Evolutionary conservation across 2,797 vertebrate species (phyloP).

Genomic region (Momotus momota): DNA sequence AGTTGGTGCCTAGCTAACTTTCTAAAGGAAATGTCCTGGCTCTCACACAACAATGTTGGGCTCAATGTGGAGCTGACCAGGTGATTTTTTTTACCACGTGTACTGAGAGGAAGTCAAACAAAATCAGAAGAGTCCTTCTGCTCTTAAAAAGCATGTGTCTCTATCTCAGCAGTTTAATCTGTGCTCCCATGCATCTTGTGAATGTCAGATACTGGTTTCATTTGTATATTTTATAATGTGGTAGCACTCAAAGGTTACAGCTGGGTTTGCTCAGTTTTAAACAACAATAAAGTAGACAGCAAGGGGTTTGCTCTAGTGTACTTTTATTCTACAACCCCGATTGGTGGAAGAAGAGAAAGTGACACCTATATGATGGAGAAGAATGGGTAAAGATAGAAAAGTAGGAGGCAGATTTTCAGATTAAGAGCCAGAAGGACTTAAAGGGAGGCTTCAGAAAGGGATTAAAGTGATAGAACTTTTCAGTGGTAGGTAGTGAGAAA

Average conservation of each 20-base stretch:
- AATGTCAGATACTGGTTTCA: neutral
- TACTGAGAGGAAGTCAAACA: neutral
- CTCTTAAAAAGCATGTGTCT: neutral
- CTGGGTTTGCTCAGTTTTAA: neutral
- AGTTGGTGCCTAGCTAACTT: neutral
- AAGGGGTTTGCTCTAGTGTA: neutral
- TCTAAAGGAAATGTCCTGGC: neutral
- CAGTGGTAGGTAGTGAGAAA: neutral
- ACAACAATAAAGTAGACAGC: neutral
- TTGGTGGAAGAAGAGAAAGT: neutral
- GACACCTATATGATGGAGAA: neutral
- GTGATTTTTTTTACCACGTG: neutral
- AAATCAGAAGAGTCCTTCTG: neutral
- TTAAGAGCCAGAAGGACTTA: neutral
- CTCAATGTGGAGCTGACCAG: neutral
- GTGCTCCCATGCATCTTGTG: neutral
- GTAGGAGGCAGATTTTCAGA: neutral
- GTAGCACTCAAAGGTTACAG: neutral
- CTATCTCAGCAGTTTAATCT: neutral
- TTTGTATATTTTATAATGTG: neutral
- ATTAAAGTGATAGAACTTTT: neutral
- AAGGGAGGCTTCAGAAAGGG: neutral
- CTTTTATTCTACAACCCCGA: neutral
- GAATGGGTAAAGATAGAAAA: neutral
- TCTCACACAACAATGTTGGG: neutral